Conservation (phyloP, 2,113 vertebrate genomes). For the Ciconia boyciana region DNA sequence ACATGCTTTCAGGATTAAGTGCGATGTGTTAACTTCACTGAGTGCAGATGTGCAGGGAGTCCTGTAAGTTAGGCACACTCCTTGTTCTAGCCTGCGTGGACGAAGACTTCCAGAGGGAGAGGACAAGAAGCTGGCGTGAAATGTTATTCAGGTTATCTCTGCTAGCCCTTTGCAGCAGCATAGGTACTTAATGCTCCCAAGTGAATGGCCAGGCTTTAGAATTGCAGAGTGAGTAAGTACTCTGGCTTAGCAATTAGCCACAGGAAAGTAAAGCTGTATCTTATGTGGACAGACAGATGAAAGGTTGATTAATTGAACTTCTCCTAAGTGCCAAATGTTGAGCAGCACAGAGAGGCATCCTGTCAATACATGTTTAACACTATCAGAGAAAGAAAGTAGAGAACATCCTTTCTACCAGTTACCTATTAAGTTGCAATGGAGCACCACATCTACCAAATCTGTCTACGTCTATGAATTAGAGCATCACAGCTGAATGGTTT, state of each 20-base stretch:
- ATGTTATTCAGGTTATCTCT: background rate
- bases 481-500: background rate
- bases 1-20: background rate
- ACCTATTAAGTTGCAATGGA: background rate
- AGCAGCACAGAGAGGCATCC: background rate
- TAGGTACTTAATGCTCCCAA: background rate
- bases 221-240: background rate
- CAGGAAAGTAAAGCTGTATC: background rate
- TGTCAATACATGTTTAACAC: background rate
- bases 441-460: background rate
- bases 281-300: constrained; percentile 1
- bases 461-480: background rate
- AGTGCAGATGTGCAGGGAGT: background rate
- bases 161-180: background rate
- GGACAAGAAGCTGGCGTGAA: background rate
- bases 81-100: background rate
- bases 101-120: background rate
- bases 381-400: background rate
- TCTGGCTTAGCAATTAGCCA: constrained; percentile 5
- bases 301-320: constrained; percentile 39
- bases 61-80: constrained; percentile 1
- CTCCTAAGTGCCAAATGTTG: background rate
- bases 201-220: background rate
- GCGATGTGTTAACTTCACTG: background rate
- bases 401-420: background rate